Percentiles rank a stretch among this genome's conserved stretches.
Conservation (phyloP, 2,888 invertebrate species). For the Syrista parreyssii region DNA sequence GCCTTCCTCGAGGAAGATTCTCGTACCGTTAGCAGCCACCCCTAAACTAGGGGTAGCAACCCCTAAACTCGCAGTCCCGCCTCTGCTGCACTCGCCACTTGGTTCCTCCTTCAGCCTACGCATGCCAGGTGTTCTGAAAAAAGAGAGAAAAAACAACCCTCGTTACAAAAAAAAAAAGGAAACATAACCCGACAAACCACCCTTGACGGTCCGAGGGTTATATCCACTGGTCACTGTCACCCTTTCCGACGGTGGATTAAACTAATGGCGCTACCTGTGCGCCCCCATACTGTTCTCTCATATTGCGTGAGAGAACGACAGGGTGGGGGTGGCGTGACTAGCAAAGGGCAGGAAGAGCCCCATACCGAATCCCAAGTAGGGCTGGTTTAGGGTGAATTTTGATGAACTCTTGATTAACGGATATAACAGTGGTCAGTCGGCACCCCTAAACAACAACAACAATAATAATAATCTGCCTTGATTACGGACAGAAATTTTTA, state of each 20-base stretch:
- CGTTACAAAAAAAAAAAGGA: background rate
- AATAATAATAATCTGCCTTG: background rate
- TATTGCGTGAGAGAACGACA: background rate
- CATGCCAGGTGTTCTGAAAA: constrained; percentile 54
- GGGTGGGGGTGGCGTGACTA: no score
- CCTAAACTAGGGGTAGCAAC: constrained; percentile 22
- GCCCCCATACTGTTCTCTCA: background rate
- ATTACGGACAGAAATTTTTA: no score
- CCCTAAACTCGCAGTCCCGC: constrained; percentile 29
- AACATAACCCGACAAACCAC: background rate
- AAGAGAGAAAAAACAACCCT: constrained; percentile 1
- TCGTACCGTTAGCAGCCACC: constrained; percentile 26
- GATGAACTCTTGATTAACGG: background rate
- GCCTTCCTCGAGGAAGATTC: constrained; percentile 38
- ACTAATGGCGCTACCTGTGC: background rate
- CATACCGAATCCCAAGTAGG: background rate
- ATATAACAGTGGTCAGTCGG: background rate
- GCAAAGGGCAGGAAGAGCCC: background rate
- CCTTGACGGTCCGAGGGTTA: background rate
- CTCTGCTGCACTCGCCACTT: constrained; percentile 36
- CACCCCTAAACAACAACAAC: background rate
- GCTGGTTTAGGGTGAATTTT: background rate
- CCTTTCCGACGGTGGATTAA: background rate
- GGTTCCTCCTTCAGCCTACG: constrained; percentile 47
- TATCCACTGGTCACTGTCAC: background rate